phyloP scores from a whole-genome alignment of 2,888 invertebrate genomes.

The Parnassius smintheus region DNA sequence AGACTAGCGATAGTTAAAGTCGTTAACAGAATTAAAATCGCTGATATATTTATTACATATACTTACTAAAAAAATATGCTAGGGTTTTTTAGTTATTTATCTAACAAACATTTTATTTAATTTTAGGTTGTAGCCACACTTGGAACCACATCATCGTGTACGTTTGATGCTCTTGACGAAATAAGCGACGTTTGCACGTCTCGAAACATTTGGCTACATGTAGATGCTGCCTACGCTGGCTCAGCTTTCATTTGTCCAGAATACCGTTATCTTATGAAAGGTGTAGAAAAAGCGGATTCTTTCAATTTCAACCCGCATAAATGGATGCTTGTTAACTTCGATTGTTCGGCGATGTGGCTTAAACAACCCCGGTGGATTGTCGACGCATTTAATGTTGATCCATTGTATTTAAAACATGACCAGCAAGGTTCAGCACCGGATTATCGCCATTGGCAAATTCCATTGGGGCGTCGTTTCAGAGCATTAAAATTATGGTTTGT shows the following conservation, averaged over 20 bases:
- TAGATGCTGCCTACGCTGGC: slow-evolving; percentile 98
- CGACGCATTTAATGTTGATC: slow-evolving; percentile 98
- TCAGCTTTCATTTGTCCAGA: slow-evolving; percentile 98
- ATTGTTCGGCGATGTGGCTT: slow-evolving; percentile 99
- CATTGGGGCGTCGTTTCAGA: slow-evolving; percentile 94
- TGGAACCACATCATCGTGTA: slow-evolving; percentile 97
- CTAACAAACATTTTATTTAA: neutral
- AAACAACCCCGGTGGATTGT: slow-evolving; percentile 94
- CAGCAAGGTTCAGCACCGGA: slow-evolving; percentile 95
- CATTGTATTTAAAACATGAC: slow-evolving; percentile 96
- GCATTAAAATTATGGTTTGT: slow-evolving; percentile 98
- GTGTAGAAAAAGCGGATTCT: slow-evolving; percentile 94
- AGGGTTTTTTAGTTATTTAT: too few relatives aligned
- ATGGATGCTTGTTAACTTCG: slow-evolving; percentile 99
- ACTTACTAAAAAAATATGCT: too few relatives aligned
- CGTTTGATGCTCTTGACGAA: slow-evolving; percentile 94
- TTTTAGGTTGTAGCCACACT: slow-evolving; percentile 91
- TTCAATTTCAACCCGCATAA: slow-evolving; percentile 99
- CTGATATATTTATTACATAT: too few relatives aligned
- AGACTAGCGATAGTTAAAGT: too few relatives aligned
- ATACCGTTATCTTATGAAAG: slow-evolving; percentile 93
- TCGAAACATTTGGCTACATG: slow-evolving; percentile 94
- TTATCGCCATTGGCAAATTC: slow-evolving; percentile 98
- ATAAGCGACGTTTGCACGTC: slow-evolving; percentile 92
- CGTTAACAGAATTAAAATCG: too few relatives aligned